Conservation (phyloP, 2,113 vertebrate genomes). For the Eupsittula cactorum region DNA sequence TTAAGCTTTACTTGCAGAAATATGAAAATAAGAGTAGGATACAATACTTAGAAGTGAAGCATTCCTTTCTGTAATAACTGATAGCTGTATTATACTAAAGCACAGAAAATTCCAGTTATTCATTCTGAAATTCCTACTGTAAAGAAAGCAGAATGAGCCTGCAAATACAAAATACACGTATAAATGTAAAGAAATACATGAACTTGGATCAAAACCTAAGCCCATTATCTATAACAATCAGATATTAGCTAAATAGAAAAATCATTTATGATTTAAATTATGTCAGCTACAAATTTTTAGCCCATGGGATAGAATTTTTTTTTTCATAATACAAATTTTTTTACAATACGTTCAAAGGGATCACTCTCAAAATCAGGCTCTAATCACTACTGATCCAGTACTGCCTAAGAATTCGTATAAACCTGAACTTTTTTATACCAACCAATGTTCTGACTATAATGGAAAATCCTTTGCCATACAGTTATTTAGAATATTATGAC, state of each 20-base stretch:
- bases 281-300: not conserved
- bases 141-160: not conserved
- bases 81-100: not conserved
- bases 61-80: not conserved
- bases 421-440: not conserved
- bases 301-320: not conserved
- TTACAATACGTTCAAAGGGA: not conserved
- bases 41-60: not conserved
- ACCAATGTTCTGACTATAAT: not conserved
- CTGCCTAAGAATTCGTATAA: not conserved
- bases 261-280: accelerated
- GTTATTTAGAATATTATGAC: not conserved
- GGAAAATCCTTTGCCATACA: not conserved
- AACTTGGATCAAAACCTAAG: not conserved
- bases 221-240: not conserved
- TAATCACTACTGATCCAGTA: not conserved
- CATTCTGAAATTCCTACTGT: not conserved
- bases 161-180: not conserved
- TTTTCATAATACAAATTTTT: not conserved
- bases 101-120: not conserved
- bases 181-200: not conserved
- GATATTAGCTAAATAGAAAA: not conserved
- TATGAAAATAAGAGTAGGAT: not conserved
- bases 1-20: not conserved
- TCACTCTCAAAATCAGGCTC: not conserved